Evolutionary conservation across 1,140 invertebrate genomes (phyloP).

Genomic region (Hetaerina americana): DNA sequence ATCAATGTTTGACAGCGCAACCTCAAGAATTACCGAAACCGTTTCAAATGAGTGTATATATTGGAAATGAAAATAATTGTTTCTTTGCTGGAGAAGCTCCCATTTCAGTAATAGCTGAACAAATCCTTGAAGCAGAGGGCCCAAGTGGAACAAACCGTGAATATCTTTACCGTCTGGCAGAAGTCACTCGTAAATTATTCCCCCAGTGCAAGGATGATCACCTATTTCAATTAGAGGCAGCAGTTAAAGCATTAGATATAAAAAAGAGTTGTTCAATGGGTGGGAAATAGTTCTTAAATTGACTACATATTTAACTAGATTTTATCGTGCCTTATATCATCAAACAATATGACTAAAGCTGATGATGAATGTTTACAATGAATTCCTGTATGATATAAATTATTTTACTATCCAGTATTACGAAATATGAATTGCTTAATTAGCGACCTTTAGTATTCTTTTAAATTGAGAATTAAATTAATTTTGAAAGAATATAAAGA

Average conservation of each 20-base stretch:
- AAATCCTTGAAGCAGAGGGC: conserved; percentile 56
- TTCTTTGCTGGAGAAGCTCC: conserved; percentile 62
- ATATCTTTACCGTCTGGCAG: conserved; percentile 74
- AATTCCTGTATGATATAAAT: no score
- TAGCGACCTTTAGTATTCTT: no score
- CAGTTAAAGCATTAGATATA: conserved; percentile 25
- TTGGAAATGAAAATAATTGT: conserved; percentile 60
- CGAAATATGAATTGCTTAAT: no score
- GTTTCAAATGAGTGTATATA: conserved; percentile 68
- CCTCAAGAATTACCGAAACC: conserved; percentile 26
- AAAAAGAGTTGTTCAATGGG: no score
- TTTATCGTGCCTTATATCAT: no score
- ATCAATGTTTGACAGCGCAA: conserved; percentile 9
- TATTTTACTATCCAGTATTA: no score
- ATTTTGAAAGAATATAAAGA: no score
- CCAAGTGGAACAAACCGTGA: conserved; percentile 79
- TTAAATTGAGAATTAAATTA: no score
- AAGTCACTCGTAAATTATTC: conserved; percentile 58
- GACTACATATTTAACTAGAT: no score
- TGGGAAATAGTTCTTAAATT: no score
- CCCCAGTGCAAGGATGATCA: conserved; percentile 52
- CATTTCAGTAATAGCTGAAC: conserved; percentile 59
- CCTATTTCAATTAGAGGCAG: conserved; percentile 57
- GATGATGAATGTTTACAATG: no score
- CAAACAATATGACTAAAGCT: no score